Evolutionary conservation across 2,113 vertebrate species (phyloP).

Genomic region (Athene noctua): DNA sequence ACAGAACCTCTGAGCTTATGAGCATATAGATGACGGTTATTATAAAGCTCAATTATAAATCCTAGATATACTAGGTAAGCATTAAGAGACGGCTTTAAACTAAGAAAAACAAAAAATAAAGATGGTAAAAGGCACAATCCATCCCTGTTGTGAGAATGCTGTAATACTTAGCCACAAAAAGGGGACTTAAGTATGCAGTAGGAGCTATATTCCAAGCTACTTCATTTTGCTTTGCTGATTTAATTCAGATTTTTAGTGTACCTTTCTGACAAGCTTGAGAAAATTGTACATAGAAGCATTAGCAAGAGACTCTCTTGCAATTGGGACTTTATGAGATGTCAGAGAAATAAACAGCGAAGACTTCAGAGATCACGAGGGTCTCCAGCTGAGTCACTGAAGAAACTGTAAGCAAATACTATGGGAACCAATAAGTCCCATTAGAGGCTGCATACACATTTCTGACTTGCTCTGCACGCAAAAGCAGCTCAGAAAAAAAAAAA

Average conservation of each 20-base stretch:
- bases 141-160: background rate
- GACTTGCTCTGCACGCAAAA: background rate
- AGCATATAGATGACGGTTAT: background rate
- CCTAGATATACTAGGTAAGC: background rate
- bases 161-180: background rate
- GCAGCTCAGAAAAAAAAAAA: background rate
- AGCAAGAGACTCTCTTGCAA: background rate
- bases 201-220: background rate
- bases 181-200: background rate
- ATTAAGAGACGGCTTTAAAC: background rate
- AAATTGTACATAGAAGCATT: background rate
- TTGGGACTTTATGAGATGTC: background rate
- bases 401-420: slow-evolving; percentile 16
- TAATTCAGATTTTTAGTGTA: background rate
- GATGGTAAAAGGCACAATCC: background rate
- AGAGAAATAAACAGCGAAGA: background rate
- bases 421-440: background rate
- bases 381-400: background rate
- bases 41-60: background rate
- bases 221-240: background rate
- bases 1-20: background rate
- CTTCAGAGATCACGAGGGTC: background rate
- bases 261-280: background rate
- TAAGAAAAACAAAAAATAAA: background rate
- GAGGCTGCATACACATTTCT: background rate